A percentile compares a stretch with the other conserved stretches of the same genome.
These are phyloP conservation scores for Dermatemys mawii DNA, from an alignment of 2,113 vertebrate genomes.

Conservation along the genomic window DNA sequence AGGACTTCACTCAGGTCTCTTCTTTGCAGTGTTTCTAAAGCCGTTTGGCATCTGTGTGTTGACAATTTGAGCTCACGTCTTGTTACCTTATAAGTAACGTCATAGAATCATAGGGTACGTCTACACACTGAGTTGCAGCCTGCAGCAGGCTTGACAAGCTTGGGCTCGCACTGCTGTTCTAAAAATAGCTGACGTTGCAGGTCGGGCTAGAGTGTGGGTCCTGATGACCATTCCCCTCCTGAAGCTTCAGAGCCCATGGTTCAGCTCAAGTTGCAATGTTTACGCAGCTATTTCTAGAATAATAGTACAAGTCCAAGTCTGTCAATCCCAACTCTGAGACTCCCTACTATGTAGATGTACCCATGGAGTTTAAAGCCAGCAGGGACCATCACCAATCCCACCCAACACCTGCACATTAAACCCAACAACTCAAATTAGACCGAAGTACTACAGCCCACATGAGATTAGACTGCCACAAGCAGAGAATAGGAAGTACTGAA, in stretches of 20 bases:
- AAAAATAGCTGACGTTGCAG: background rate
- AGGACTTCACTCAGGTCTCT: background rate
- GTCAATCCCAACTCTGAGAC: background rate
- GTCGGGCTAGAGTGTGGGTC: background rate
- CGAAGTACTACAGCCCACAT: background rate
- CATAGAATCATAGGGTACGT: background rate
- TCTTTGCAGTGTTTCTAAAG: background rate
- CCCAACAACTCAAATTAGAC: too few species aligned
- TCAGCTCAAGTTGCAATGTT: background rate
- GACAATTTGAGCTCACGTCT: background rate
- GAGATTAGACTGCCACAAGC: background rate
- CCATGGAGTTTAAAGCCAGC: background rate
- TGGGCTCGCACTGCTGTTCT: background rate
- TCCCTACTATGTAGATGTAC: background rate
- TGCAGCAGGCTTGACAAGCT: background rate
- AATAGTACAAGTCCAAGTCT: background rate
- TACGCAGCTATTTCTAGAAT: background rate
- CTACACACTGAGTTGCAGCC: background rate
- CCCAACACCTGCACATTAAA: too few species aligned
- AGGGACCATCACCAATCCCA: too few species aligned
- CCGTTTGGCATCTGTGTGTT: background rate
- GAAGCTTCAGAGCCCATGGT: background rate
- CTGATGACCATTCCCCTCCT: background rate
- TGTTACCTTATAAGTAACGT: background rate
- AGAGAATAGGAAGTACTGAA: too few species aligned